phyloP scores from a whole-genome alignment of 1,140 invertebrate genomes.

The Frieseomelitta varia region DNA sequence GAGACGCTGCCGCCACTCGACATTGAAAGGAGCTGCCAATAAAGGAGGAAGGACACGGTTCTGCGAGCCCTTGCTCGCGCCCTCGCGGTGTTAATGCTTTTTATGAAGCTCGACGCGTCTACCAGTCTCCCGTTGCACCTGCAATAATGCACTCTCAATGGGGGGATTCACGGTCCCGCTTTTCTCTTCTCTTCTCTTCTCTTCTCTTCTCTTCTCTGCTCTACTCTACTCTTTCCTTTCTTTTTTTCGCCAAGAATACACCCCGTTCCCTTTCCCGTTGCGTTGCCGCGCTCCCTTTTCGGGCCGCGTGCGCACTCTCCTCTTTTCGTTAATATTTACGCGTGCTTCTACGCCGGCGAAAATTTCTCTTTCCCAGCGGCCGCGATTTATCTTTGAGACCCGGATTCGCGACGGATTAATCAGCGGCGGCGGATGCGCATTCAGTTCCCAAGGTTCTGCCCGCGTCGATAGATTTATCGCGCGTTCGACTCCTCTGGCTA shows the following conservation, averaged over 20 bases:
- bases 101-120: background rate
- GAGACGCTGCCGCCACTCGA: slow-evolving; percentile 34
- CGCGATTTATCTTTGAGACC: background rate
- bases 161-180: background rate
- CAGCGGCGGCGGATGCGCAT: slow-evolving; percentile 24
- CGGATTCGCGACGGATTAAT: slow-evolving; percentile 26
- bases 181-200: too few species aligned
- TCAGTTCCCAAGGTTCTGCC: background rate
- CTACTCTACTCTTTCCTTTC: background rate
- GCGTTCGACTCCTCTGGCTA: background rate
- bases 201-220: background rate
- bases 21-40: slow-evolving; percentile 37
- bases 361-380: background rate
- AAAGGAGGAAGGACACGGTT: slow-evolving; percentile 28
- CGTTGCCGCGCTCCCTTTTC: too few species aligned
- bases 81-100: slow-evolving; percentile 36
- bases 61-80: slow-evolving; percentile 28
- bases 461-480: slow-evolving; percentile 26
- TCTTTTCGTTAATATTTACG: slow-evolving; percentile 40
- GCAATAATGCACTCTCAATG: slow-evolving; percentile 41
- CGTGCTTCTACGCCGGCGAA: background rate
- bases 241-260: background rate
- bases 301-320: too few species aligned
- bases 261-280: background rate
- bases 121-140: slow-evolving; percentile 35